These are phyloP conservation scores for Sigmodon hispidus DNA, from an alignment of 2,113 vertebrate genomes.

Conservation along the genomic window DNA sequence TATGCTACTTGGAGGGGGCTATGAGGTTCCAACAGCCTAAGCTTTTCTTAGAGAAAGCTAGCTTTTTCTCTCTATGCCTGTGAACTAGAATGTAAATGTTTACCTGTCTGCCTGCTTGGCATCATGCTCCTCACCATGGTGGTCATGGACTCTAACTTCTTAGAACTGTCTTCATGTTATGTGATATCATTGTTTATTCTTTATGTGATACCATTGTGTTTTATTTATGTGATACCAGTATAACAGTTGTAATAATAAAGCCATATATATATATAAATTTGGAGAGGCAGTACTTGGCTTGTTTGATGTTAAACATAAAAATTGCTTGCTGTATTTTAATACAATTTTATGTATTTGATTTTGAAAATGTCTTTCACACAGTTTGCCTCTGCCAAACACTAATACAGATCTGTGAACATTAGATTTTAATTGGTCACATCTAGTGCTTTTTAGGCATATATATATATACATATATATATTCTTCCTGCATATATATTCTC, in stretches of 20 bases:
- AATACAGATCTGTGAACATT: not conserved
- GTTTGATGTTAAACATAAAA: not conserved
- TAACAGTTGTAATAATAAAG: not conserved
- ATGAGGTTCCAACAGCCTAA: not conserved
- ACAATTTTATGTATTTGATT: not conserved
- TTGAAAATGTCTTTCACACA: not conserved
- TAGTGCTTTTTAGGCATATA: not conserved
- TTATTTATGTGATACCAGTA: not conserved
- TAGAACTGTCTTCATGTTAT: too few species aligned
- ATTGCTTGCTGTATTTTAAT: not conserved
- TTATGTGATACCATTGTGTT: not conserved
- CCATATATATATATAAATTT: not conserved
- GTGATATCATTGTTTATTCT: not conserved
- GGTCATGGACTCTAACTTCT: too few species aligned
- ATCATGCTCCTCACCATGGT: too few species aligned
- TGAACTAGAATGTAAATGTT: not conserved
- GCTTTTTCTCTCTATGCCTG: not conserved
- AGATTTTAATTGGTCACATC: constrained; percentile 19
- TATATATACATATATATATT: not conserved
- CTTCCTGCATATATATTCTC: not conserved
- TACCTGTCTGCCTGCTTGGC: too few species aligned
- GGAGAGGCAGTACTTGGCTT: not conserved
- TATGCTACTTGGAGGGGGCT: not conserved
- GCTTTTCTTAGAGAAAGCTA: not conserved
- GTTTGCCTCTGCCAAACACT: not conserved